Conservation (phyloP, 1,140 invertebrate genomes). For the Hestina assimilis region DNA sequence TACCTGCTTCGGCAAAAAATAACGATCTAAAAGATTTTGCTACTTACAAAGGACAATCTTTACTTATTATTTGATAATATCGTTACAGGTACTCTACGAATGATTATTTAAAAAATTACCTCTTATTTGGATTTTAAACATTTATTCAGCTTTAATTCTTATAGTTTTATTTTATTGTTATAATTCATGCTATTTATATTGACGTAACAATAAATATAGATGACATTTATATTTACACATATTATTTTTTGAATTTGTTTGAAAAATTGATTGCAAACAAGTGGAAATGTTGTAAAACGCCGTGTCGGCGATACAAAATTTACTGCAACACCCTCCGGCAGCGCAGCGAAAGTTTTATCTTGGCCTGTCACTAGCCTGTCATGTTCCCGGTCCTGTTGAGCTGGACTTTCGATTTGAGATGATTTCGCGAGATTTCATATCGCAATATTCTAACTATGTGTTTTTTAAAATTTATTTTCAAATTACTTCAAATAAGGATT, state of each 20-base stretch:
- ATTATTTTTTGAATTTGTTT: too few species aligned
- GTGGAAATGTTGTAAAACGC: slow-evolving; percentile 8
- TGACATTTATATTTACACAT: too few species aligned
- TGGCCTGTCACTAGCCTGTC: slow-evolving; percentile 15
- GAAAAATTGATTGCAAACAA: slow-evolving; percentile 24
- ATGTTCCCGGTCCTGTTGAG: slow-evolving; percentile 6
- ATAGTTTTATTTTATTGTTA: too few species aligned
- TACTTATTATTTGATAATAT: too few species aligned
- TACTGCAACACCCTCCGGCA: slow-evolving; percentile 7
- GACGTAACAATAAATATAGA: too few species aligned
- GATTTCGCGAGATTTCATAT: slow-evolving; percentile 14
- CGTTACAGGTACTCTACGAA: too few species aligned
- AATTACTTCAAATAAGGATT: too few species aligned
- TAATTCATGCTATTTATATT: too few species aligned
- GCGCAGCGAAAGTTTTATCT: slow-evolving; percentile 19
- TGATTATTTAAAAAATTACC: too few species aligned
- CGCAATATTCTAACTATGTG: not conserved
- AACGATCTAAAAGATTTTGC: slow-evolving; percentile 1
- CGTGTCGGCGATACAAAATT: slow-evolving; percentile 20
- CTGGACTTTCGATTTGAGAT: slow-evolving; percentile 23
- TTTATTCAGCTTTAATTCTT: too few species aligned
- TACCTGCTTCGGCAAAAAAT: slow-evolving; percentile 15
- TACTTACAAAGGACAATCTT: too few species aligned
- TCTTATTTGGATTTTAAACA: too few species aligned
- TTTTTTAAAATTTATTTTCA: not conserved